Percentiles rank a stretch among this genome's conserved stretches.
These are phyloP conservation scores for Calidris pugnax DNA, from an alignment of 2,113 vertebrate genomes.

Conservation along the genomic window DNA sequence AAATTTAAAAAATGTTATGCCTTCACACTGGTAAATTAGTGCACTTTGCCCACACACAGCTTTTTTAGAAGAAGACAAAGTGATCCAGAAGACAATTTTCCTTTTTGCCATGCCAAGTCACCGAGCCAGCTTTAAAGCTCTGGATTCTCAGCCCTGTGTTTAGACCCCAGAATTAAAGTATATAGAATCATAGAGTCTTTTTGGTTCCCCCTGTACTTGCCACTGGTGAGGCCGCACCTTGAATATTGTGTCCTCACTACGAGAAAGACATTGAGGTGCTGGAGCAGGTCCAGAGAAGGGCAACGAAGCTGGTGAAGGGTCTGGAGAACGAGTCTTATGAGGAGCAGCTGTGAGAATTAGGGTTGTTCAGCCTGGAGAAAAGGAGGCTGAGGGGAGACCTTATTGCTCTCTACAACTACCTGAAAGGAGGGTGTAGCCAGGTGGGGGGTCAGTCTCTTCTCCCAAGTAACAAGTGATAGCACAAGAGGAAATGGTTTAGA, in stretches of 20 bases:
- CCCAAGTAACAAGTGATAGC: background rate
- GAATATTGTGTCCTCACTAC: background rate
- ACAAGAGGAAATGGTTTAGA: background rate
- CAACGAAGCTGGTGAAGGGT: background rate
- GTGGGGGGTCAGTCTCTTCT: background rate
- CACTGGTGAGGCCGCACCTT: background rate
- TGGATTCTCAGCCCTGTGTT: background rate
- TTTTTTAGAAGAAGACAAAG: background rate
- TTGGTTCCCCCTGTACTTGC: background rate
- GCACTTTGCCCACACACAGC: background rate
- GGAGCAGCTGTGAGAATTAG: background rate
- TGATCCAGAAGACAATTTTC: background rate
- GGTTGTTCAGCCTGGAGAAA: background rate
- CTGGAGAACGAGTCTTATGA: background rate
- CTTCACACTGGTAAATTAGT: background rate
- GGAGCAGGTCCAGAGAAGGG: background rate
- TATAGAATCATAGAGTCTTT: background rate
- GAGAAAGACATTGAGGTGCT: background rate
- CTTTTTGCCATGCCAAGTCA: background rate
- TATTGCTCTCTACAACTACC: background rate
- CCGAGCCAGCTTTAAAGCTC: background rate
- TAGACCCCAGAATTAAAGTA: background rate
- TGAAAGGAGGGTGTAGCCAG: background rate
- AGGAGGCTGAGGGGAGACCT: background rate
- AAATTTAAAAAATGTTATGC: background rate